phyloP scores from a whole-genome alignment of 2,888 invertebrate species.

The Amphipoea lucens region DNA sequence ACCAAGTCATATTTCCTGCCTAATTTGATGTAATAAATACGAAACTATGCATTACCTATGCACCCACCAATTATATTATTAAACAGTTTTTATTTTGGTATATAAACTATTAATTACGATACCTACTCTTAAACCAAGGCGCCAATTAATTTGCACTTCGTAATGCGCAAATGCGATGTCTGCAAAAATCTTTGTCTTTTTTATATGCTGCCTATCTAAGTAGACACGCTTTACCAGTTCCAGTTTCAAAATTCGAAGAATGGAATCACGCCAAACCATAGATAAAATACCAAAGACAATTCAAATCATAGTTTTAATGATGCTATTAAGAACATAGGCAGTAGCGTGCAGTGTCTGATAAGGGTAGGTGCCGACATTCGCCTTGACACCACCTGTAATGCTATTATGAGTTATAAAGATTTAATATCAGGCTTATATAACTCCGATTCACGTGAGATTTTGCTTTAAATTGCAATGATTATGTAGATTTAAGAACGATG shows the following conservation, averaged over 20 bases:
- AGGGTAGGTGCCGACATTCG: conserved; percentile 67
- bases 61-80: conserved; percentile 5
- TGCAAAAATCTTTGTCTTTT: background rate
- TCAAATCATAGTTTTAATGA: conserved; percentile 49
- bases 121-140: background rate
- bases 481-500: conserved; percentile 12
- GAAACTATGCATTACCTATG: background rate
- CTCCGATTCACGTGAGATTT: conserved; percentile 36
- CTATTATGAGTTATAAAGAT: conserved; percentile 35
- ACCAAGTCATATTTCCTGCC: conserved; percentile 28
- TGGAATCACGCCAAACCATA: conserved; percentile 6
- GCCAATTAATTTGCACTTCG: background rate
- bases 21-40: conserved; percentile 12
- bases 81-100: background rate
- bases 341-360: conserved; percentile 58
- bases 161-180: background rate
- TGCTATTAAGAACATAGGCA: conserved; percentile 40
- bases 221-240: background rate
- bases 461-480: conserved; percentile 12
- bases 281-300: conserved; percentile 28
- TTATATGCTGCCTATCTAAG: background rate
- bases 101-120: background rate
- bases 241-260: conserved; percentile 20
- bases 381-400: conserved; percentile 70
- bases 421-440: conserved; percentile 31